Base-by-base conservation (phyloP, 2,113 vertebrate species). In the Pteruthius melanotis region DNA sequence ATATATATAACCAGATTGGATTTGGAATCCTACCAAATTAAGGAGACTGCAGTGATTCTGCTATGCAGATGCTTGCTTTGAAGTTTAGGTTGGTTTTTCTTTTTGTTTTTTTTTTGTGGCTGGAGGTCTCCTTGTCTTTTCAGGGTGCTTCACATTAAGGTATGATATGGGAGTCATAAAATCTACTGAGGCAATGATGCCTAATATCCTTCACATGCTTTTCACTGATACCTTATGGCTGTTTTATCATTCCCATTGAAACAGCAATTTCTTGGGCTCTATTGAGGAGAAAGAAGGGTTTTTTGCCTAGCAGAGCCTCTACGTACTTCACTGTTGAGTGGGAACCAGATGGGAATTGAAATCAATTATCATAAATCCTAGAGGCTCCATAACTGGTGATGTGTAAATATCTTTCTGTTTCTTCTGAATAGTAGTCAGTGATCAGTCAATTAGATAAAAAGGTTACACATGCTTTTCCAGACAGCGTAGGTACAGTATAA, bases 381-480 rank as follows among this genome's bases (percentile, higher is more conserved):
- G 47, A 89, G 90, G 89, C 92, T 95, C 87, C 74, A 97, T 96
- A 95, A 97, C 92, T 96, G 94, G 94, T 96, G 93, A 97, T 87
- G 75, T 95, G 94, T 96, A 97, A 97, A 94, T 96, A 93, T 94
- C 93, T 96, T 97, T 97, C 95, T 96, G 93, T 87, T 97, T 95
- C 91, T 95, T 97, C 95, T 94, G 95, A 98, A 97, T 96, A 92
- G 91, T 90, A 97, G 87, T 95, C 89, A 95, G 66, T 97, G 97
- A 96, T 95, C 91, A 97, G 92, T 91, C 97, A 97, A 96, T 97
- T 97, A 97, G 89, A 95, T 91, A 97, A 96, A 95, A 95, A 96
- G 89, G 83, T 95, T 93, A 94, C 95, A 95, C 64, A 74, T 96
- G 94, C 89, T 96, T 95, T 93, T 90, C 89, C 94, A 97, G 95